phyloP scores from a whole-genome alignment of 1,140 invertebrate genomes.

The Ctenoplectra terminalis region DNA sequence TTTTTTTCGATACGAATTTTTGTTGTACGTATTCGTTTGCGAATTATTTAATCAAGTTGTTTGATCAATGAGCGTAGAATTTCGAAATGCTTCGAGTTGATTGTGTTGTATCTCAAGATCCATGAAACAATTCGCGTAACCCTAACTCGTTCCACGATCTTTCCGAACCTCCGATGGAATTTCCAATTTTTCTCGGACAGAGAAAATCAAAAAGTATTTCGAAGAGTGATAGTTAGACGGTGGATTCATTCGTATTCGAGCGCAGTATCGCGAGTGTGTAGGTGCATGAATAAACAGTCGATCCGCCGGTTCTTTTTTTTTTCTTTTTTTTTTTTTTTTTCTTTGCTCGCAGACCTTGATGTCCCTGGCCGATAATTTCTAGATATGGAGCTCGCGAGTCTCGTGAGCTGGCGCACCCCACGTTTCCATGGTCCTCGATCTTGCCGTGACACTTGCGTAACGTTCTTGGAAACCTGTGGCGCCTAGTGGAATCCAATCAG shows the following conservation, averaged over 20 bases:
- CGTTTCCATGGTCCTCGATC: background rate
- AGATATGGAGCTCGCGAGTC: too few species aligned
- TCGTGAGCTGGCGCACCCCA: too few species aligned
- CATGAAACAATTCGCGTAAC: too few species aligned
- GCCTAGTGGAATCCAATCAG: slow-evolving; percentile 34
- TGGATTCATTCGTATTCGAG: slow-evolving; percentile 17
- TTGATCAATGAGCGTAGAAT: background rate
- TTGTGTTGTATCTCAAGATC: background rate
- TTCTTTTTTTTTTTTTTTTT: background rate
- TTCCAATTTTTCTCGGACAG: background rate
- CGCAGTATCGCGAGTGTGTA: background rate
- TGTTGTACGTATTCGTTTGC: too few species aligned
- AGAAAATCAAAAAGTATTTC: background rate
- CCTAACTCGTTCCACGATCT: background rate
- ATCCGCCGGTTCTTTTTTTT: background rate
- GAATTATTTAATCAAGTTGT: too few species aligned
- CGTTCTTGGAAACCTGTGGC: slow-evolving; percentile 47
- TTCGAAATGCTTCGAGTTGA: background rate
- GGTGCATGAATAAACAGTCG: slow-evolving; percentile 19
- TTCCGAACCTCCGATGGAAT: background rate
- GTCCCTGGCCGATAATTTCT: background rate
- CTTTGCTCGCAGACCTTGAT: background rate
- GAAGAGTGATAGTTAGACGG: background rate
- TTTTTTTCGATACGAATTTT: background rate
- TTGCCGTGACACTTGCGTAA: slow-evolving; percentile 13